Evolutionary conservation across 2,113 vertebrate genomes (phyloP).

Genomic region (Corythornis vintsioides): DNA sequence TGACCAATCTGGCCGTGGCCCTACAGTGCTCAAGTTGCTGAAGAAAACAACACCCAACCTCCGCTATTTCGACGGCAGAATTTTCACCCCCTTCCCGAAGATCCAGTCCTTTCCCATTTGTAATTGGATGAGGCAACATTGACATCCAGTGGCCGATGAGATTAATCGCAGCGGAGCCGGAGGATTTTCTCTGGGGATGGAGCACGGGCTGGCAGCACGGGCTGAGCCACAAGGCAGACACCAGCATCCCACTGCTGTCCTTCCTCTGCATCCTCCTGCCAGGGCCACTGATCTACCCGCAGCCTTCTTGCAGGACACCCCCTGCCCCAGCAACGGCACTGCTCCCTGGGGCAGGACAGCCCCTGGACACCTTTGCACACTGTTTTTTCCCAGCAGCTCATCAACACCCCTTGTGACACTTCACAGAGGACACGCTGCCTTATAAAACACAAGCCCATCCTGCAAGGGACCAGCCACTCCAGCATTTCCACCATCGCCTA

Average conservation of each 20-base stretch:
- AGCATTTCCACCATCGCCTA: background rate
- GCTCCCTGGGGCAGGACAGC: background rate
- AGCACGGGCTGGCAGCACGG: background rate
- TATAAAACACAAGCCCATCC: background rate
- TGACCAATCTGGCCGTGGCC: background rate
- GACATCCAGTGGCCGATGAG: constrained; percentile 79
- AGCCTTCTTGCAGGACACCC: background rate
- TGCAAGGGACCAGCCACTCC: background rate
- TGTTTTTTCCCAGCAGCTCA: background rate
- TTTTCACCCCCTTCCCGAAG: background rate
- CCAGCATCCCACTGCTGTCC: too few species aligned
- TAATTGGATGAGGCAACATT: constrained; percentile 77
- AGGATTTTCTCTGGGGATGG: background rate
- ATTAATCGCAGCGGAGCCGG: constrained; percentile 70
- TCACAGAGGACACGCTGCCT: accelerated
- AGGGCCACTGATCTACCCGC: background rate
- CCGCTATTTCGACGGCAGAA: background rate
- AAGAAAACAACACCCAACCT: background rate
- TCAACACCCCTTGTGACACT: too few species aligned
- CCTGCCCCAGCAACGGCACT: background rate
- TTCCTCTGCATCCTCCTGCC: background rate
- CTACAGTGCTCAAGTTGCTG: background rate
- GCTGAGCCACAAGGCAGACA: background rate
- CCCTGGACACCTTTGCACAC: accelerated
- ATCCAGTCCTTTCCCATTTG: background rate